phyloP scores from a whole-genome alignment of 2,113 vertebrate genomes.

The Spheniscus mendiculus region DNA sequence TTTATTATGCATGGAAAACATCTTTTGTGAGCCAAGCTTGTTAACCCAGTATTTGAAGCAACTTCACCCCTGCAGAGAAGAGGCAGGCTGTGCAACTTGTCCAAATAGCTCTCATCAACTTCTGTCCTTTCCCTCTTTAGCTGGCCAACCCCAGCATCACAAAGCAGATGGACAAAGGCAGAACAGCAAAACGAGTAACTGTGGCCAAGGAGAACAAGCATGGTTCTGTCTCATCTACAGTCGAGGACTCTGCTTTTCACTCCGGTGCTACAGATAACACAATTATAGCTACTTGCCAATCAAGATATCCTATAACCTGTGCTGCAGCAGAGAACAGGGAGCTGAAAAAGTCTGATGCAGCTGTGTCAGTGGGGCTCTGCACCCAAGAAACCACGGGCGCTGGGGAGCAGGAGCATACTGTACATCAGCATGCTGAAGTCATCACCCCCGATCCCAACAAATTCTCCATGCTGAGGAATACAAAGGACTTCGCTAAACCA shows the following conservation, averaged over 20 bases:
- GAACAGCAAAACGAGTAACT: neutral
- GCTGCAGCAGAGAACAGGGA: neutral
- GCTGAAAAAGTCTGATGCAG: neutral
- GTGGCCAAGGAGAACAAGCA: neutral
- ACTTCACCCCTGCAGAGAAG: neutral
- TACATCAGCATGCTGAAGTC: neutral
- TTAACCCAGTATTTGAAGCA: constrained; percentile 3
- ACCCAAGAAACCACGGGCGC: neutral
- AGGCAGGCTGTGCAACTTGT: neutral
- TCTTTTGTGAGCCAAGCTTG: neutral
- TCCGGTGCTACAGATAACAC: neutral
- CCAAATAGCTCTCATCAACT: neutral
- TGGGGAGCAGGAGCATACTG: neutral
- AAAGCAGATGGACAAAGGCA: neutral
- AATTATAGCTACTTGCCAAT: neutral
- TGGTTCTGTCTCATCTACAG: neutral
- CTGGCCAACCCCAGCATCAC: neutral
- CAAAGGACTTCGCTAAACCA: neutral
- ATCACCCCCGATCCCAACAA: neutral
- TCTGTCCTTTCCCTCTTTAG: neutral
- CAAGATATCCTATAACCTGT: neutral
- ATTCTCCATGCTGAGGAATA: neutral
- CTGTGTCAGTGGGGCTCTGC: neutral
- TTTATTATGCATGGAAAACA: neutral
- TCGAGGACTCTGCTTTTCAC: neutral